Conservation (phyloP, 2,797 vertebrate species). For the Phalloptychus januarius region DNA sequence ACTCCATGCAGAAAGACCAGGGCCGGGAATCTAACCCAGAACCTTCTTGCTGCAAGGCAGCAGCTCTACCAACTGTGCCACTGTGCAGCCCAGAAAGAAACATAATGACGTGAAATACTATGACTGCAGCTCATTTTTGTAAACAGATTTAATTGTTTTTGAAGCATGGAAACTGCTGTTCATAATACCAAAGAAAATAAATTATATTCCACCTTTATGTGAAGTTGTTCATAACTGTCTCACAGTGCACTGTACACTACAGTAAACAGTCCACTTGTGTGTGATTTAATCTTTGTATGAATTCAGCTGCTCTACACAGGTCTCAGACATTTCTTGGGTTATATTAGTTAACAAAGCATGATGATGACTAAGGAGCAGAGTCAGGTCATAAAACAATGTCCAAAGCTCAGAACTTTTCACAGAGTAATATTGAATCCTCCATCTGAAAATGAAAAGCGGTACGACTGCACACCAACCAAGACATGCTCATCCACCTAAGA, state of each 20-base stretch:
- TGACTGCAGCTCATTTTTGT: not conserved
- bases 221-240: not conserved
- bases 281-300: not conserved
- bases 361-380: not conserved
- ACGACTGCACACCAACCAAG: not conserved
- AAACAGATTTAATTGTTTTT: not conserved
- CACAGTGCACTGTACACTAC: not conserved
- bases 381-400: not conserved
- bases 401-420: not conserved
- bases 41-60: too few species aligned
- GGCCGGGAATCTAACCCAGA: too few species aligned
- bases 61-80: too few species aligned
- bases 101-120: not conserved
- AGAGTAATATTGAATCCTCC: not conserved
- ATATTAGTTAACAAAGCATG: not conserved
- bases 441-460: not conserved
- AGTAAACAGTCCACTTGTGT: too few species aligned
- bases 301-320: not conserved
- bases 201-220: not conserved
- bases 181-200: not conserved
- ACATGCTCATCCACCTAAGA: not conserved
- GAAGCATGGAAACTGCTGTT: not conserved
- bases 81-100: constrained; percentile 16
- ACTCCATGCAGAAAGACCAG: too few species aligned
- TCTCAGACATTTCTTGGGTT: not conserved